Percentiles rank a stretch among this genome's conserved stretches.
phyloP scores from a whole-genome alignment of 2,797 vertebrate genomes.

The Geotrypetes seraphini region DNA sequence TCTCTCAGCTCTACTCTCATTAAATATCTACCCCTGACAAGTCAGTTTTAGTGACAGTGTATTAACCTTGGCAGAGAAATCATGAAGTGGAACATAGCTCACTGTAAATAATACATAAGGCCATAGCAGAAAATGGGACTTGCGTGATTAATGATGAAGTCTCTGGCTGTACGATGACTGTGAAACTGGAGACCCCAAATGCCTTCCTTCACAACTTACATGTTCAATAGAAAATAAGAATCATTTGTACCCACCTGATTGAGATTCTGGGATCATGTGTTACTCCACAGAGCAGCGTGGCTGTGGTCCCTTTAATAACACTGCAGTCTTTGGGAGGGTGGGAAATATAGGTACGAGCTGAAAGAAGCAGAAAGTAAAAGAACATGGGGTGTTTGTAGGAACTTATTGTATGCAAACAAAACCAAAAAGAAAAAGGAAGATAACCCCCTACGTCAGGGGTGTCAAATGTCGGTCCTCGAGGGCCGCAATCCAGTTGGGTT shows the following conservation, averaged over 20 bases:
- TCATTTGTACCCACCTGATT: constrained; percentile 53
- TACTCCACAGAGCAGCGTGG: constrained; percentile 67
- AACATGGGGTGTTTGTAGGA: background rate
- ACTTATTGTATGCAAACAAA: too few relatives aligned
- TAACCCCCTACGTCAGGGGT: too few relatives aligned
- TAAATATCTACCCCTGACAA: constrained; percentile 47
- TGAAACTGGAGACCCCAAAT: constrained; percentile 14
- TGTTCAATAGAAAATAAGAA: background rate
- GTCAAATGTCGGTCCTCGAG: too few relatives aligned
- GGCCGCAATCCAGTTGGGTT: too few relatives aligned
- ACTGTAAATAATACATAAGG: constrained; percentile 48
- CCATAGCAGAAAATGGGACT: constrained; percentile 31
- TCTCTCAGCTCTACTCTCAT: constrained; percentile 43
- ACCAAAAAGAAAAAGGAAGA: too few relatives aligned
- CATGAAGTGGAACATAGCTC: constrained; percentile 41
- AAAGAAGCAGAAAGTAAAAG: constrained; percentile 26
- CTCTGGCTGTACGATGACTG: constrained; percentile 11
- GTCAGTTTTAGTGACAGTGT: constrained; percentile 42
- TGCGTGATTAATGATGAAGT: constrained; percentile 33
- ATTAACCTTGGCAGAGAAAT: constrained; percentile 56
- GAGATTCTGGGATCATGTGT: constrained; percentile 76
- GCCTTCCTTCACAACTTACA: constrained; percentile 2
- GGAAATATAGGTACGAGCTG: constrained; percentile 78
- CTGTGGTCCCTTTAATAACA: constrained; percentile 90
- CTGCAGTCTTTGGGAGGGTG: constrained; percentile 71